Conservation (phyloP, 2,888 invertebrate genomes). For the Drosophila percnosoma region DNA sequence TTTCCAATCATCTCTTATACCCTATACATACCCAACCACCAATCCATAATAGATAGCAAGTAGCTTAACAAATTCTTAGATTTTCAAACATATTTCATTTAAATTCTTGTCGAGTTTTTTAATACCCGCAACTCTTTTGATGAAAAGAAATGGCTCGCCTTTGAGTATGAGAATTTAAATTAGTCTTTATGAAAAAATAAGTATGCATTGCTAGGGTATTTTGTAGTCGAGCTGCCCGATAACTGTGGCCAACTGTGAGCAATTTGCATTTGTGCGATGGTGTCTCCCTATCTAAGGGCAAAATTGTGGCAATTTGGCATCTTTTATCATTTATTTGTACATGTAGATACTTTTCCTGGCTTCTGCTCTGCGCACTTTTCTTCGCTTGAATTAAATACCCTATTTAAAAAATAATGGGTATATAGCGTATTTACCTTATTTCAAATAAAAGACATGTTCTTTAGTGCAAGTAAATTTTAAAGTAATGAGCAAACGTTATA, state of each 20-base stretch:
- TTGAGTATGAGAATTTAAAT: background rate
- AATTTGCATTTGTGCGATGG: conserved; percentile 22
- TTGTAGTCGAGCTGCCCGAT: background rate
- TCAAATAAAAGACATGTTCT: background rate
- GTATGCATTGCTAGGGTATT: conserved; percentile 10
- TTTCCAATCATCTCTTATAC: conserved; percentile 55
- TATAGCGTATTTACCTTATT: background rate
- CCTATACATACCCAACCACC: background rate
- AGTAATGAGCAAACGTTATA: background rate
- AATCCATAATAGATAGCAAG: background rate
- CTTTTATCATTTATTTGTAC: conserved; percentile 61
- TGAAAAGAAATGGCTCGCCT: background rate
- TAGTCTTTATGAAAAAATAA: background rate
- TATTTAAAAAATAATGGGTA: background rate
- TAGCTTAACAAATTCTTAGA: background rate
- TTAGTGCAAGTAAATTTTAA: background rate
- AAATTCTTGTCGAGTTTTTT: background rate
- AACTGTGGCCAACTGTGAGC: background rate
- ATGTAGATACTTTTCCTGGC: conserved; percentile 3
- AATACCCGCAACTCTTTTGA: background rate
- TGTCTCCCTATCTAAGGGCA: conserved; percentile 23
- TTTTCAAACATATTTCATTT: background rate
- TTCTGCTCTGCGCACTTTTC: conserved; percentile 24
- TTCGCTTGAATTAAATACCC: conserved; percentile 23
- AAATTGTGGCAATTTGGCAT: conserved; percentile 57